Base-by-base conservation (phyloP, 2,888 invertebrate species). In the Globia sparganii region DNA sequence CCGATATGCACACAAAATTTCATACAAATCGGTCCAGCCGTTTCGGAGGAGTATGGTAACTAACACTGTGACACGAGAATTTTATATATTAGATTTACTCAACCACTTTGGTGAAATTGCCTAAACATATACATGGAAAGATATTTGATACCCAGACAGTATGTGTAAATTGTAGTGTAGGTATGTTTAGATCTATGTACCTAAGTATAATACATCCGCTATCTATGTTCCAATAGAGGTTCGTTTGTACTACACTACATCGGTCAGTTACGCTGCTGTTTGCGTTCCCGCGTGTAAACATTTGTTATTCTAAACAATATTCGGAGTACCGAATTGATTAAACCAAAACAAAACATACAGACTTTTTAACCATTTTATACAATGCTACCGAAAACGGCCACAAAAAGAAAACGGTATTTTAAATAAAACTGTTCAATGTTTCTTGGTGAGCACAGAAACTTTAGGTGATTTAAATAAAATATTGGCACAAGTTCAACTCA, bases 401-500 rank as follows among this genome's bases (percentile, higher is more conserved):
- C 77, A 78, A 78, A 81, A 84, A 83, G 66, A 67, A 75, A 81
- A 81, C 64, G 62, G 82, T 83, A 81, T 87, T 87, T 87, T 85
- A 87, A 90, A 90, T 88, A 90, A 91, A 92, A 91, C 82, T 87
- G 83, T 89, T 90, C 88, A 90, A 87, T 91, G 91, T 91, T 91
- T 90, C 90, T 88, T 84, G 87, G 82, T 85, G 86, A 88, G 87
- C 90, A 88, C 75, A 69, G 83, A 92, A 94, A 94, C 88, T 93
- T 93, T 91, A 61, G 87, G 89, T 82, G 88, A 94, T 93, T 93
- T 93, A 92, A 94, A 94, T 94, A 94, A 93, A 92, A 93, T 94
- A 94, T 94, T 94, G 93, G 94, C 93, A 91, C 83, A 90, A 93
- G 92, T 93, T 93, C 93, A 93, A 93, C 91, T 92, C 91, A 88